These are phyloP conservation scores for Euschistus heros DNA, from an alignment of 1,140 invertebrate species.

Conservation along the genomic window DNA sequence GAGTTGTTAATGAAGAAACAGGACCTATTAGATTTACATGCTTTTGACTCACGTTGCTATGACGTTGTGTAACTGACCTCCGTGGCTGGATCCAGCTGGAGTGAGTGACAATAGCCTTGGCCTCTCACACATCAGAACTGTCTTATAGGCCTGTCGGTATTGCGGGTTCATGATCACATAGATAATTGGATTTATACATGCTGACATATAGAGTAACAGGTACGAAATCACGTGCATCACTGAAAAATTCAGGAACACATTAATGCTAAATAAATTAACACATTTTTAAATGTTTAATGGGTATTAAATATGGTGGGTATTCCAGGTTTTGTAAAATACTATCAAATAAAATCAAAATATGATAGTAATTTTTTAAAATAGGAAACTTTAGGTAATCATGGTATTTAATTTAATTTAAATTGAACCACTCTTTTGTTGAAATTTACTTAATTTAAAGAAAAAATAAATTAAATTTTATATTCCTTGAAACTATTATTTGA, in stretches of 20 bases:
- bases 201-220: slow-evolving; percentile 44
- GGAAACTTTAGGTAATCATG: too few relatives aligned
- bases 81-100: slow-evolving; percentile 26
- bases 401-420: too few relatives aligned
- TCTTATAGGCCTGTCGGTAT: slow-evolving; percentile 44
- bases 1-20: slow-evolving; percentile 3
- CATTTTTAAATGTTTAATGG: too few relatives aligned
- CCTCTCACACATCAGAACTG: slow-evolving; percentile 35
- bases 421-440: too few relatives aligned
- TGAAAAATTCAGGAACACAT: slow-evolving; percentile 24
- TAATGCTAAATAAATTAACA: too few relatives aligned
- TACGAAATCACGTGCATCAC: slow-evolving; percentile 45
- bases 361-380: too few relatives aligned
- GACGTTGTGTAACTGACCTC: slow-evolving; percentile 26
- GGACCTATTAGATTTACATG: neutral
- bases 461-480: too few relatives aligned
- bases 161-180: slow-evolving; percentile 50
- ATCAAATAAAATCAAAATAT: too few relatives aligned
- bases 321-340: too few relatives aligned
- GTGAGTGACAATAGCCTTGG: slow-evolving; percentile 27
- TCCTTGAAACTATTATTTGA: too few relatives aligned
- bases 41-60: slow-evolving; percentile 15
- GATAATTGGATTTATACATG: slow-evolving; percentile 47
- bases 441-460: too few relatives aligned
- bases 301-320: too few relatives aligned